Evolutionary conservation across 2,888 invertebrate genomes (phyloP), one percentile per base, ranked within the genome.

Genomic region (Meteorus colon): DNA sequence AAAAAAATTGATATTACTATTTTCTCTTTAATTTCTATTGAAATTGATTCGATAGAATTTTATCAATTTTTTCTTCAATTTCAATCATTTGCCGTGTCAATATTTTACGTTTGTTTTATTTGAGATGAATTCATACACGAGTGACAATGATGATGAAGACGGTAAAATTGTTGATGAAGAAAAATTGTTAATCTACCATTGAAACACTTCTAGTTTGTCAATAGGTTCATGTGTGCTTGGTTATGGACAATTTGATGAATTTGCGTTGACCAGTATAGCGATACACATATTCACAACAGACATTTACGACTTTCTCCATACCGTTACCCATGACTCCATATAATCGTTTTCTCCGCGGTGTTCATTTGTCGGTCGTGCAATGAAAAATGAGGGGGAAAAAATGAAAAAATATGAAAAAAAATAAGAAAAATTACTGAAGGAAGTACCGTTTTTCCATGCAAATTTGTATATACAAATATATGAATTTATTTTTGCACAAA

Each of bases 241-340:
- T 27, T 51, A 51, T 41, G 29, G 41, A 69, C 14, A 60, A 68
- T n/a, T 59, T 24, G 41, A 60, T 48, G 67, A 74, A 74, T 68
- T 68, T 60, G 45, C 59, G 45, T 73, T 63, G 65, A 73, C 73
- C 65, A 34, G 55, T 31, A 34, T 45, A 70, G 67, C 37, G 73
- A 70, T 79, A 78, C 72, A 79, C 67, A 60, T 73, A 79, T 77
- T 78, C 29, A 71, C 75, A 74, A 71, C 62, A 63, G 78, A 81
- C 81, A 79, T 82, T 82, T 79, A 81, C 77, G 81, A 84, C 84
- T 84, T 84, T 83, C 84, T 83, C 83, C 81, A 79, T 82, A 81
- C 82, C 81, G 83, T 83, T 82, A 80, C 79, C 59, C 80, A 73
- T 78, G 75, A 78, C 78, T 79, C 75, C 75, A 73, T 78, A 79